Evolutionary conservation across 2,888 invertebrate genomes (phyloP).

Genomic region (Leptinotarsa haldemani): DNA sequence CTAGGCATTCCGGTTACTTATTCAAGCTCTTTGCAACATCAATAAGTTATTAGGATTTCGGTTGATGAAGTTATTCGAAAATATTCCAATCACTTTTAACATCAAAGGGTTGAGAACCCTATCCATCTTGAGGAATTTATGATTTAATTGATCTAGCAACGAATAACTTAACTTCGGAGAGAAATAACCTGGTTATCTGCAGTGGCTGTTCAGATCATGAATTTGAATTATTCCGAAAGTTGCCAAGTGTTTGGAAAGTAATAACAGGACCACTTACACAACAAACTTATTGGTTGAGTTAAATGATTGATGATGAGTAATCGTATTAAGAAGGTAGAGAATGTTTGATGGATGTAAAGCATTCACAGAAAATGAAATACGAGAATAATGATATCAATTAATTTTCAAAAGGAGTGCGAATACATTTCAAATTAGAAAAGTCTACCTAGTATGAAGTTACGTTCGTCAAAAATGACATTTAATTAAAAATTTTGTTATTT

Average conservation of each 20-base stretch:
- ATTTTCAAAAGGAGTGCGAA: no score
- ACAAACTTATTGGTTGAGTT: neutral
- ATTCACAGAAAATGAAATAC: no score
- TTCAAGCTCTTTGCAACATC: neutral
- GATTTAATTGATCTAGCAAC: neutral
- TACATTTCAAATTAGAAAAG: no score
- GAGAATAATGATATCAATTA: no score
- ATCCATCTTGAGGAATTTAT: neutral
- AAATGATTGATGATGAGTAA: neutral
- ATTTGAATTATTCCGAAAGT: neutral
- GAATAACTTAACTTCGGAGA: neutral
- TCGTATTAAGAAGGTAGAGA: neutral
- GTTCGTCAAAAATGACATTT: no score
- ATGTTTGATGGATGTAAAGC: neutral
- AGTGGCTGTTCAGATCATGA: neutral
- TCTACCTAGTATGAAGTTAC: no score
- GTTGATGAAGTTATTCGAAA: neutral
- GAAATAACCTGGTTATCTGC: neutral
- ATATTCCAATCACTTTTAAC: neutral
- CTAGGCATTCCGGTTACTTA: no score
- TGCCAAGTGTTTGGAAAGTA: neutral
- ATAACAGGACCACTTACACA: neutral
- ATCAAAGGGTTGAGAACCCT: neutral
- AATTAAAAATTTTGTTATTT: no score
- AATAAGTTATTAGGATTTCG: neutral